Percentiles rank a stretch among this genome's conserved stretches.
Evolutionary conservation across 2,888 invertebrate genomes (phyloP).

Genomic region (Lasioglossum vierecki): DNA sequence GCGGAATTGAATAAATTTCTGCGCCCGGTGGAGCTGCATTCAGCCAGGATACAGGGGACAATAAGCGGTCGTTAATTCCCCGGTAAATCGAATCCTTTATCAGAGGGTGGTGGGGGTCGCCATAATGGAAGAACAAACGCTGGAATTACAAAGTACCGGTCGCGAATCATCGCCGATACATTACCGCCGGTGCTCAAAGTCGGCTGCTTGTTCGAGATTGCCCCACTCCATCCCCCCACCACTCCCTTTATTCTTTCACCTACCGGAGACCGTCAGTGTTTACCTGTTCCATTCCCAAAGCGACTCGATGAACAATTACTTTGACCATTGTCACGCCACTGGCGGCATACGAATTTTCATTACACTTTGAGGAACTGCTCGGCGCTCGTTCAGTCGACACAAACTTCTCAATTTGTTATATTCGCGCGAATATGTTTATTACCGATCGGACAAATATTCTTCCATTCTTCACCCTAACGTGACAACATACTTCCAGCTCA

Average conservation of each 20-base stretch:
- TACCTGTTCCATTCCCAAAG: not conserved
- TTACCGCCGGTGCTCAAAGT: conserved; percentile 26
- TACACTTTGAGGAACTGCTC: not conserved
- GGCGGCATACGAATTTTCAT: not conserved
- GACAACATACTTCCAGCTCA: too few species aligned
- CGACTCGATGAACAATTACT: not conserved
- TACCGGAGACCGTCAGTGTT: not conserved
- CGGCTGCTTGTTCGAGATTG: not conserved
- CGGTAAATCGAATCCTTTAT: conserved; percentile 49
- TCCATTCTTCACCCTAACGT: too few species aligned
- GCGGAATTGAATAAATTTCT: conserved; percentile 50
- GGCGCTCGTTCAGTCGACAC: not conserved
- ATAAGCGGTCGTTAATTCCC: conserved; percentile 56
- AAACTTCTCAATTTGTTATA: too few species aligned
- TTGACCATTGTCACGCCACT: not conserved
- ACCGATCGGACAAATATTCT: too few species aligned
- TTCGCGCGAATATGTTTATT: not conserved
- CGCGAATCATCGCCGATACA: conserved; percentile 50
- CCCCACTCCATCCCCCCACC: not conserved
- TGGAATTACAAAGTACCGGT: conserved; percentile 58
- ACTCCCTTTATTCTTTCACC: not conserved
- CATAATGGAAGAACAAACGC: conserved; percentile 51
- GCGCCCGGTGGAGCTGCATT: not conserved
- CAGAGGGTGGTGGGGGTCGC: not conserved
- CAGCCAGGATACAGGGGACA: conserved; percentile 27